Evolutionary conservation across 2,888 invertebrate genomes (phyloP).

Genomic region (Ophion ellenae): DNA sequence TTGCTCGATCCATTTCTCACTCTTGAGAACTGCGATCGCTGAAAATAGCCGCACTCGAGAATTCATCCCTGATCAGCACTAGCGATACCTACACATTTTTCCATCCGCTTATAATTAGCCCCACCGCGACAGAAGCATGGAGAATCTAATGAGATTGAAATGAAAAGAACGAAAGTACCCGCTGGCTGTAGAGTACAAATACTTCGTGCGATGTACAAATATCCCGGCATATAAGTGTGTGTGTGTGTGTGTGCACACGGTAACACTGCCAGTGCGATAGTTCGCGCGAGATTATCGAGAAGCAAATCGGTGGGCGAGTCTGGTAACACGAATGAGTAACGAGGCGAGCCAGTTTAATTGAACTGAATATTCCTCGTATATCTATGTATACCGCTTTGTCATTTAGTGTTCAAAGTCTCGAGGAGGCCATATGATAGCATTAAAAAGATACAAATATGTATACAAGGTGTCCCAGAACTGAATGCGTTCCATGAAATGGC

Average conservation of each 20-base stretch:
- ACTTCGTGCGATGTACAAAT: slow-evolving; percentile 16
- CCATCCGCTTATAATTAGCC: slow-evolving; percentile 44
- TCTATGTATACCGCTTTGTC: slow-evolving; percentile 6
- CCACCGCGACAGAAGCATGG: neutral
- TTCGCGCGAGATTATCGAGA: slow-evolving; percentile 54
- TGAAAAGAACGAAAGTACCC: slow-evolving; percentile 6
- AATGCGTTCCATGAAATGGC: too few species aligned
- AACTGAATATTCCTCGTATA: slow-evolving; percentile 43
- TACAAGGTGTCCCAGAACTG: neutral
- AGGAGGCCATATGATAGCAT: slow-evolving; percentile 1
- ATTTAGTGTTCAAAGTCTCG: slow-evolving; percentile 30
- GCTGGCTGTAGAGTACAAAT: neutral
- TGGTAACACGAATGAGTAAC: slow-evolving; percentile 68
- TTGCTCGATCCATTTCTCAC: neutral
- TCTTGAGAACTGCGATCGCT: slow-evolving; percentile 11
- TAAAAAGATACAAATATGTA: slow-evolving; percentile 3
- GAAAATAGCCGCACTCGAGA: slow-evolving; percentile 13
- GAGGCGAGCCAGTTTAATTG: slow-evolving; percentile 65
- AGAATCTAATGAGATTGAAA: slow-evolving; percentile 16
- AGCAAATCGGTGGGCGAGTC: slow-evolving; percentile 67
- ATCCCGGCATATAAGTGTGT: neutral
- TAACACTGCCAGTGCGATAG: slow-evolving; percentile 1
- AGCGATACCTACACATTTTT: slow-evolving; percentile 25
- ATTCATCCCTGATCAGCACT: slow-evolving; percentile 17
- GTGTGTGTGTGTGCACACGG: neutral